These are phyloP conservation scores for Ophion ventricosus DNA, from an alignment of 2,888 invertebrate genomes.

Conservation along the genomic window DNA sequence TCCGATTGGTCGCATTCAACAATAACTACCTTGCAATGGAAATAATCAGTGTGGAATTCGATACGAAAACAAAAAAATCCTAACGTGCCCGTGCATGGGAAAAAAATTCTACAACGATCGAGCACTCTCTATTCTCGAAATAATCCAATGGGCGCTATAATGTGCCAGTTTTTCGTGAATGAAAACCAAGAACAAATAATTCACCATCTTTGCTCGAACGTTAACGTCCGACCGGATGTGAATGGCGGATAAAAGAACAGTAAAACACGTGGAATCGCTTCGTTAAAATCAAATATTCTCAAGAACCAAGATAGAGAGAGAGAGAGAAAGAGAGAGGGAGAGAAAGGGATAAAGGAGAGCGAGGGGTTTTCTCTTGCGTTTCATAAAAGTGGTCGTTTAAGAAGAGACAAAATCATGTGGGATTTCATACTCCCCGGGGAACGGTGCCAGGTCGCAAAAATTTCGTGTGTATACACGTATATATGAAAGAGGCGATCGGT, in stretches of 20 bases:
- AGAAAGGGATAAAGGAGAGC: not conserved
- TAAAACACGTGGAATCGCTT: slow-evolving; percentile 29
- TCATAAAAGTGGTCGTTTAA: slow-evolving; percentile 62
- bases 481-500: not conserved
- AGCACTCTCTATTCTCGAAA: no score
- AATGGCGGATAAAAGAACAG: slow-evolving; percentile 44
- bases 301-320: not conserved
- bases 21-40: no score
- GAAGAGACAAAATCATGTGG: slow-evolving; percentile 64
- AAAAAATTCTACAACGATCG: no score
- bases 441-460: slow-evolving; percentile 56
- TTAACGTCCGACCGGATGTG: slow-evolving; percentile 22
- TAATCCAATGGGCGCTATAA: not conserved
- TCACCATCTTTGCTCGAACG: not conserved
- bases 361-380: slow-evolving; percentile 44
- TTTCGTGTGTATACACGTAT: slow-evolving; percentile 42
- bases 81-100: no score
- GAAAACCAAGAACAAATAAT: slow-evolving; percentile 1
- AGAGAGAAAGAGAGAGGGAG: slow-evolving; percentile 4
- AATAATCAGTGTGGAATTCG: no score
- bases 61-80: no score
- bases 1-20: no score
- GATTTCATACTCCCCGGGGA: slow-evolving; percentile 60
- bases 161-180: not conserved
- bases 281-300: slow-evolving; percentile 18